phyloP scores from a whole-genome alignment of 2,797 vertebrate species.

The Acipenser oxyrinchus region DNA sequence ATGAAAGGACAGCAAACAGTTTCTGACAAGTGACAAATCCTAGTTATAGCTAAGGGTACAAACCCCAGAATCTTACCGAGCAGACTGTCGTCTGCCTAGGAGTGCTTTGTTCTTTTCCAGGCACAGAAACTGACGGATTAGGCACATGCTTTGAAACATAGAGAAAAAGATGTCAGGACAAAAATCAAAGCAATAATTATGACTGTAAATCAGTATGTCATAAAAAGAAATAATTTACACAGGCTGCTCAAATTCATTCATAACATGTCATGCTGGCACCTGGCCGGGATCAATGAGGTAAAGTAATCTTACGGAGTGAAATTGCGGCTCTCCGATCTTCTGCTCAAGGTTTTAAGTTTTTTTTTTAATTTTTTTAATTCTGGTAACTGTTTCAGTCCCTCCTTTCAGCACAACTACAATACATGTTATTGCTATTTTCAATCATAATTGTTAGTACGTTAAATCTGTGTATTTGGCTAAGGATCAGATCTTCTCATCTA shows the following conservation, averaged over 20 bases:
- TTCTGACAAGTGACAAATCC: not conserved
- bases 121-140: constrained; percentile 52
- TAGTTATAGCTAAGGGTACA: not conserved
- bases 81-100: constrained; percentile 56
- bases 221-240: not conserved
- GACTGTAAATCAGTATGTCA: not conserved
- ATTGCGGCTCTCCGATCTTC: too few relatives aligned
- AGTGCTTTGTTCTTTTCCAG: constrained; percentile 51
- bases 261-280: not conserved
- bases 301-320: too few relatives aligned
- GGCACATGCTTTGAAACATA: constrained; percentile 52
- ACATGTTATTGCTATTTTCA: too few relatives aligned
- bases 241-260: not conserved
- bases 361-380: too few relatives aligned
- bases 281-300: too few relatives aligned
- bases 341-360: too few relatives aligned
- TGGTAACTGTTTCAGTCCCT: too few relatives aligned
- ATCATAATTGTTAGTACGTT: too few relatives aligned
- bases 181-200: constrained; percentile 21
- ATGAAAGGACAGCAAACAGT: constrained; percentile 19
- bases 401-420: too few relatives aligned
- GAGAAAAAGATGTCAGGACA: constrained; percentile 20
- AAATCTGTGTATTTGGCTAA: too few relatives aligned
- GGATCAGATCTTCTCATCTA: too few relatives aligned
- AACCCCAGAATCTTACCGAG: constrained; percentile 48